These are phyloP conservation scores for Diaprepes abbreviatus DNA, from an alignment of 2,888 invertebrate species.

Conservation along the genomic window DNA sequence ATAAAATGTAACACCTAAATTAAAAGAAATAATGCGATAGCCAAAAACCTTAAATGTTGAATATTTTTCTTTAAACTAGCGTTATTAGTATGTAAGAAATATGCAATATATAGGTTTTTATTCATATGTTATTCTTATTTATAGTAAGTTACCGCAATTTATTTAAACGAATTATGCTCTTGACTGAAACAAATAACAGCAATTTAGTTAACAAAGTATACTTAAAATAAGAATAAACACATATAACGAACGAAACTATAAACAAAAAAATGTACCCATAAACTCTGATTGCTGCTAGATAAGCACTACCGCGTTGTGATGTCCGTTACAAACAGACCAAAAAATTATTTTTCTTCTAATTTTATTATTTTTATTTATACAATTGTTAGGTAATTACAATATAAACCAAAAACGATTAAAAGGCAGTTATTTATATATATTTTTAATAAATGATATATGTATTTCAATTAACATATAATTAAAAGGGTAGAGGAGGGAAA, in stretches of 20 bases:
- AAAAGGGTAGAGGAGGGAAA: neutral
- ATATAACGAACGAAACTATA: neutral
- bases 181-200: constrained; percentile 32
- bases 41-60: no score
- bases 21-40: no score
- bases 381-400: neutral
- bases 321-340: constrained; percentile 60
- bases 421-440: neutral
- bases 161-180: no score
- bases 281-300: constrained; percentile 55
- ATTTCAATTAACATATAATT: neutral
- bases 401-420: neutral
- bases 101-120: no score
- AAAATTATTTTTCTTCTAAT: constrained; percentile 54
- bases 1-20: no score
- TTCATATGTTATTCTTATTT: no score
- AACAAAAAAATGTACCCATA: constrained; percentile 1
- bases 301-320: constrained; percentile 58
- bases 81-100: no score
- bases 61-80: no score
- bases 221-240: neutral
- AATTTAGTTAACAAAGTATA: constrained; percentile 22
- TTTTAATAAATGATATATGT: neutral
- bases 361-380: constrained; percentile 33
- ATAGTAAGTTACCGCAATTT: no score